Base-by-base conservation (phyloP, 2,113 vertebrate genomes). In the Microtus pennsylvanicus region DNA sequence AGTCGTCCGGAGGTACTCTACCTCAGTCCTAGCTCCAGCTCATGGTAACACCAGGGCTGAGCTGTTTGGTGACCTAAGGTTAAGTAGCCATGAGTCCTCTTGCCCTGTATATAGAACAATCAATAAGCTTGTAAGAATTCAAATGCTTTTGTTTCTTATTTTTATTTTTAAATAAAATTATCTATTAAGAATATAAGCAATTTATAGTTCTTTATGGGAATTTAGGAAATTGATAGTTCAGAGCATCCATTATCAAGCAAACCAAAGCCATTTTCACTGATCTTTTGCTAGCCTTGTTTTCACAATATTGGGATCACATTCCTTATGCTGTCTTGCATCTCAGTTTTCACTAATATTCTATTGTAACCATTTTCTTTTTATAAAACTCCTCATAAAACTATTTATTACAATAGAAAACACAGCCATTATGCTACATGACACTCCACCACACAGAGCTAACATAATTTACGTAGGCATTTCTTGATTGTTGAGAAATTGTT, bases 401-500 rank as follows among this genome's bases (percentile, higher is more conserved):
- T 93, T 97, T 93, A 89, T 89, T 77, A 87, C 81, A 86, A 35
- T 75, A 89, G 52, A 89, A 89, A 89, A 33, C 26, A 33, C 7
- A 89, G 87, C n/a, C 52, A 75, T 42, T 89, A 88, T 74, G 7
- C 19, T 88, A 6, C 30, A 45, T 52, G 52, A 38, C 65, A 50
- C 42, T 26, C 22, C 3, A 50, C 78, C 87, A 65, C 28, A 81
- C 5, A 93, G 35, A 16, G 65, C 35, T 74, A 69, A 91, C 38
- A 70, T n/a, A 94, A 91, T 89, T 94, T 30, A 72, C 45, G 70
- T 76, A 45, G 75, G 76, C 13, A 90, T 87, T 93, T 89, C 38
- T 96, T 95, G 38, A 94, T 92, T 95, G 61, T n/a, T 38, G 72
- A 93, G 45, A 82, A 69, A 91, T 65, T 87, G 82, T 77, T 90